Evolutionary conservation across 2,113 vertebrate genomes (phyloP), one percentile per base, ranked within the genome.

Genomic region (Nibea albiflora): DNA sequence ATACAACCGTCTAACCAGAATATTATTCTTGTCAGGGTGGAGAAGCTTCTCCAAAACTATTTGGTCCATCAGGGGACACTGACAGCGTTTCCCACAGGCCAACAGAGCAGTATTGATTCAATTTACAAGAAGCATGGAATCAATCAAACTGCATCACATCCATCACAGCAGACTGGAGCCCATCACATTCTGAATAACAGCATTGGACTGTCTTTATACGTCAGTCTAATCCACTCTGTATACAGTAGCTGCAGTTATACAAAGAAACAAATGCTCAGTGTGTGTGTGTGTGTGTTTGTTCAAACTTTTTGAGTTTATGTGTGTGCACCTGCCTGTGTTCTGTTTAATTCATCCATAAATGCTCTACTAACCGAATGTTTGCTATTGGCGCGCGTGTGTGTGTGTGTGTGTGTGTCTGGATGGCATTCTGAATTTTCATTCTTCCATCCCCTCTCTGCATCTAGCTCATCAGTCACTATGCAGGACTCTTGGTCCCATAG

Each of bases 111-210:
- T 53, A 49, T 12, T 75, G 70, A 82, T 78, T 86, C 44, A 73
- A 78, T 74, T 85, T 58, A 78, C 46, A 82, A 50, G 46, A 61
- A 69, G 44, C 70, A 54, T 70, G 31, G 14, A 82, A 74, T 68
- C 68, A 47, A 26, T 82, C 72, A 80, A n/a, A 54, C 66, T 49
- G 52, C 53, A 76, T 66, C 60, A 49, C 72, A 67, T 81, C 77
- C 49, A 72, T 76, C 78, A 76, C 28, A 42, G 5, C 53, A 58
- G 63, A 73, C 47, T 50, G 68, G n/a, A 63, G 42, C 60, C 46
- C 61, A 46, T 17, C 49, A 56, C 22, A 74, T 24, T 68, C 50
- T 69, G 44, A 63, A 63, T 56, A 76, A 64, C 76, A 64, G 35
- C 16, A 62, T 56, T 31, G 20, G 16, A 44, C 50, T 73, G 12